phyloP scores from a whole-genome alignment of 2,113 vertebrate species.

The Tupaia tana region DNA sequence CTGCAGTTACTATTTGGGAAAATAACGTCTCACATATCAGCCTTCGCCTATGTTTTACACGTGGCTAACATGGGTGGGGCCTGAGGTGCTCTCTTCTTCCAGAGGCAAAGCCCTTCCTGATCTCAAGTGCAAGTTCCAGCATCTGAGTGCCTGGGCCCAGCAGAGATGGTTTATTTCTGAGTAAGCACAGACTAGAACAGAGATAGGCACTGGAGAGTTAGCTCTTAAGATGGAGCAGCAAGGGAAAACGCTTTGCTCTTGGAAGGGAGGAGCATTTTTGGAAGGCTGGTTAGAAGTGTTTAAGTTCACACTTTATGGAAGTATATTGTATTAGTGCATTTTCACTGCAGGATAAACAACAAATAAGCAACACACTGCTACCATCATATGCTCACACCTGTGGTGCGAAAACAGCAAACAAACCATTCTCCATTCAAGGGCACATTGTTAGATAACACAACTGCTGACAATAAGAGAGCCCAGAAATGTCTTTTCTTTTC shows the following conservation, averaged over 20 bases:
- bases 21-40: rapidly evolving
- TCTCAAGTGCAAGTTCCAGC: background rate
- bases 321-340: background rate
- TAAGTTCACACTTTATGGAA: slow-evolving; percentile 30
- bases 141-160: background rate
- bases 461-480: background rate
- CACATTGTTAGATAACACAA: background rate
- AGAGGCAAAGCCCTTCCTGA: background rate
- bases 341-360: slow-evolving; percentile 13
- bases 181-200: background rate
- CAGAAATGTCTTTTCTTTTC: slow-evolving; percentile 1
- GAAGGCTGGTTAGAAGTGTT: background rate
- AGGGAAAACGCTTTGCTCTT: background rate
- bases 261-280: background rate
- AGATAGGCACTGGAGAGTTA: rapidly evolving
- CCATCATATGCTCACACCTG: background rate
- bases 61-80: background rate
- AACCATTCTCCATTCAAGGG: background rate
- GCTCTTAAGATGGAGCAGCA: background rate
- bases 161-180: background rate
- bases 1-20: background rate
- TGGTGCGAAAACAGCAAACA: background rate
- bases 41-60: background rate
- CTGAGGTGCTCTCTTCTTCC: background rate
- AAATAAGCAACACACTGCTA: background rate